Evolutionary conservation across 2,113 vertebrate species (phyloP).

Genomic region (Bostrychus sinensis): DNA sequence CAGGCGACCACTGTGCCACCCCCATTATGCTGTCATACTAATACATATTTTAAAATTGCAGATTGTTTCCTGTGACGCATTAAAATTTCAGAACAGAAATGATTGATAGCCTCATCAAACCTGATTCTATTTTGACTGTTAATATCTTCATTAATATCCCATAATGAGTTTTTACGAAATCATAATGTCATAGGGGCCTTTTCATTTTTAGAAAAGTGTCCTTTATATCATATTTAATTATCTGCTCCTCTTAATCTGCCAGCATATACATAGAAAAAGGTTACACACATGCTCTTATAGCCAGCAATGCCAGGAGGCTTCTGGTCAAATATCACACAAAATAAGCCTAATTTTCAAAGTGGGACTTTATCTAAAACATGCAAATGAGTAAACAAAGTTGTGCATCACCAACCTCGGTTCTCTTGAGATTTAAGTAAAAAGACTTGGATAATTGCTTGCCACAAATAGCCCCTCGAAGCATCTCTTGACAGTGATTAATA

Average conservation of each 20-base stretch:
- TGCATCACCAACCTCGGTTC: slow-evolving; percentile 50
- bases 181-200: slow-evolving; percentile 45
- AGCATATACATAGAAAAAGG: slow-evolving; percentile 29
- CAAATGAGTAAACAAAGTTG: slow-evolving; percentile 30
- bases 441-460: slow-evolving; percentile 31
- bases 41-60: slow-evolving; percentile 1
- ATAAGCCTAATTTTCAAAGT: slow-evolving; percentile 10
- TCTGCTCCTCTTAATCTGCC: slow-evolving; percentile 27
- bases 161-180: slow-evolving; percentile 60
- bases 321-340: not conserved
- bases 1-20: too few relatives aligned
- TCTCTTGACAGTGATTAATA: slow-evolving; percentile 48
- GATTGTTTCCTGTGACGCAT: slow-evolving; percentile 22
- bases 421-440: slow-evolving; percentile 26
- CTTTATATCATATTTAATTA: slow-evolving; percentile 57
- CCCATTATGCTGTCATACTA: too few relatives aligned
- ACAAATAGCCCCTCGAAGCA: slow-evolving; percentile 16
- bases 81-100: slow-evolving; percentile 32
- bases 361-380: slow-evolving; percentile 16
- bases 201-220: slow-evolving; percentile 53
- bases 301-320: not conserved
- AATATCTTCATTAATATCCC: slow-evolving; percentile 57
- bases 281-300: slow-evolving; percentile 4
- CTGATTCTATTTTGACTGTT: slow-evolving; percentile 54
- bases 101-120: slow-evolving; percentile 53